These are phyloP conservation scores for Crotalus helleri DNA, from an alignment of 2,113 vertebrate genomes.

Conservation along the genomic window DNA sequence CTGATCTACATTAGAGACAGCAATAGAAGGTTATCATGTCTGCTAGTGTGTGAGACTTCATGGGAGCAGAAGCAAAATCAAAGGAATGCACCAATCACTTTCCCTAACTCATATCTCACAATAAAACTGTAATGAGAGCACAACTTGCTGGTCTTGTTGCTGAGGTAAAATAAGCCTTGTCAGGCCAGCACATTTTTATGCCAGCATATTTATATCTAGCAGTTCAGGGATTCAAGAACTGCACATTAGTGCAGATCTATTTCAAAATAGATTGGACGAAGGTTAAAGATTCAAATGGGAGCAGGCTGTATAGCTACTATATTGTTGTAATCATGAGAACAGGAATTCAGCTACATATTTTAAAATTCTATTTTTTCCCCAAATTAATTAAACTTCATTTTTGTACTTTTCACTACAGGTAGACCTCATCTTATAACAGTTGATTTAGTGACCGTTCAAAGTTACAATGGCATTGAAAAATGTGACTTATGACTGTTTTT, in stretches of 20 bases:
- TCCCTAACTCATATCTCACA: background rate
- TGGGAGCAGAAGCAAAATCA: background rate
- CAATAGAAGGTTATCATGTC: background rate
- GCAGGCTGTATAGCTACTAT: background rate
- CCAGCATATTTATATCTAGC: background rate
- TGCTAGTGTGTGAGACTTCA: background rate
- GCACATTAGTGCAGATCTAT: background rate
- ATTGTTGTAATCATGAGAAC: background rate
- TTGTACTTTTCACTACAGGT: background rate
- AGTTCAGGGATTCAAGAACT: background rate
- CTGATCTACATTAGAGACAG: background rate
- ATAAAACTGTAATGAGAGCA: background rate
- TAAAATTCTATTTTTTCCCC: background rate
- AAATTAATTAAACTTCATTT: slow-evolving; percentile 7
- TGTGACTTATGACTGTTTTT: background rate
- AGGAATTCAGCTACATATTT: background rate
- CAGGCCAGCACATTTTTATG: background rate
- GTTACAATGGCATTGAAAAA: background rate
- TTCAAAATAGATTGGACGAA: background rate
- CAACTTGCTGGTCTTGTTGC: background rate
- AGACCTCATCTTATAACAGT: background rate
- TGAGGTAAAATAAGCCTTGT: background rate
- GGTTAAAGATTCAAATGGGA: background rate
- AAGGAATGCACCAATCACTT: background rate
- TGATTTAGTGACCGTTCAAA: background rate